Percentiles rank a stretch among this genome's conserved stretches.
phyloP scores from a whole-genome alignment of 2,113 vertebrate genomes.

The Alligator mississippiensis region DNA sequence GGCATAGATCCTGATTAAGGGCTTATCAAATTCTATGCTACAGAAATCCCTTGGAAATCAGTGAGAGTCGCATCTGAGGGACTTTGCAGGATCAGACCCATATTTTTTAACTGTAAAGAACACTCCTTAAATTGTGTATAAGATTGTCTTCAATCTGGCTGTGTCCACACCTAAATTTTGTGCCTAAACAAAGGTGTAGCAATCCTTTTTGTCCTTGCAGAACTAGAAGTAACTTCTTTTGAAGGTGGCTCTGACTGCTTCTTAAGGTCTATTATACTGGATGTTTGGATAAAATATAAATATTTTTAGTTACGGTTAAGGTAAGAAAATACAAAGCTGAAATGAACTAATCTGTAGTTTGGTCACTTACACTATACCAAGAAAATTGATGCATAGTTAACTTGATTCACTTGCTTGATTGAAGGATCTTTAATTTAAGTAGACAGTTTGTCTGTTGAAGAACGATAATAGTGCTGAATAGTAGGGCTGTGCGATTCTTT shows the following conservation, averaged over 20 bases:
- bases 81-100: background rate
- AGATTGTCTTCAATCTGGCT: background rate
- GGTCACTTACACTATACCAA: background rate
- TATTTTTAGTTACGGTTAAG: background rate
- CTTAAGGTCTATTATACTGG: background rate
- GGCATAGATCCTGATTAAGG: background rate
- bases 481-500: too few species aligned
- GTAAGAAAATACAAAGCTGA: background rate
- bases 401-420: background rate
- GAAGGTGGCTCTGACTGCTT: background rate
- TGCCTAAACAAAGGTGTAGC: background rate
- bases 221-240: background rate
- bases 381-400: background rate
- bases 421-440: background rate
- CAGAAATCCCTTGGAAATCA: background rate
- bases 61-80: background rate
- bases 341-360: background rate
- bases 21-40: background rate
- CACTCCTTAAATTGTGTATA: background rate
- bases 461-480: background rate
- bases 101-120: background rate
- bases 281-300: background rate
- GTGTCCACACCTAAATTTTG: background rate
- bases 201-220: background rate
- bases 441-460: background rate